phyloP scores from a whole-genome alignment of 2,888 invertebrate genomes.

The Cacoxenus indagator region DNA sequence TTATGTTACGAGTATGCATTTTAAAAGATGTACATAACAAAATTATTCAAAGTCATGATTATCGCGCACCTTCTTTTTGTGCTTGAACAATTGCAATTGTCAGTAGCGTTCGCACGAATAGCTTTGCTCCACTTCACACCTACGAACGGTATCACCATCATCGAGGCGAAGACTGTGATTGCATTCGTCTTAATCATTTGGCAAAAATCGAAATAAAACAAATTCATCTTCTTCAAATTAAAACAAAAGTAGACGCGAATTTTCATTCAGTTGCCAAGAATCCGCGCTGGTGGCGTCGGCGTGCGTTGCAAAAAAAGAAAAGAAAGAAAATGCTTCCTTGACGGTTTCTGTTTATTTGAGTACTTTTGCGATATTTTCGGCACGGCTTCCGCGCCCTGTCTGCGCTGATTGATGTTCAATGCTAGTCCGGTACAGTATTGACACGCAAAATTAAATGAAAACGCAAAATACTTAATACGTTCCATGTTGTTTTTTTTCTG shows the following conservation, averaged over 20 bases:
- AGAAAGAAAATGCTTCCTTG: too few species aligned
- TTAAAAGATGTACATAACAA: not conserved
- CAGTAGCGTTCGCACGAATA: conserved; percentile 47
- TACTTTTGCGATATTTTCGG: not conserved
- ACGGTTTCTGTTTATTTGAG: conserved; percentile 10
- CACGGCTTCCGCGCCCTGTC: not conserved
- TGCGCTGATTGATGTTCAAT: not conserved
- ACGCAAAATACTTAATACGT: too few species aligned
- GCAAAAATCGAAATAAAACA: conserved; percentile 29
- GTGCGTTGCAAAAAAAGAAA: too few species aligned
- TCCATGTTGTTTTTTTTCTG: too few species aligned
- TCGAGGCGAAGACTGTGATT: not conserved
- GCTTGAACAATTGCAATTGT: conserved; percentile 51
- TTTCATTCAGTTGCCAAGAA: conserved; percentile 1
- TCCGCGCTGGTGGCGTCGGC: too few species aligned
- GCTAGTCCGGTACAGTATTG: not conserved
- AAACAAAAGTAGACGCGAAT: not conserved
- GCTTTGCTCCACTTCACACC: too few species aligned
- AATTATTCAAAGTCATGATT: conserved; percentile 1
- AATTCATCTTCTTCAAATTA: conserved; percentile 50
- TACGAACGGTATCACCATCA: not conserved
- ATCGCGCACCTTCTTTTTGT: conserved; percentile 12
- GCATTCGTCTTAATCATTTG: conserved; percentile 7
- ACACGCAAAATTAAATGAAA: not conserved
- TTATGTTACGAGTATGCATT: conserved; percentile 21